Base-by-base conservation (phyloP, 2,888 invertebrate genomes). In the Synanthedon myopaeformis region DNA sequence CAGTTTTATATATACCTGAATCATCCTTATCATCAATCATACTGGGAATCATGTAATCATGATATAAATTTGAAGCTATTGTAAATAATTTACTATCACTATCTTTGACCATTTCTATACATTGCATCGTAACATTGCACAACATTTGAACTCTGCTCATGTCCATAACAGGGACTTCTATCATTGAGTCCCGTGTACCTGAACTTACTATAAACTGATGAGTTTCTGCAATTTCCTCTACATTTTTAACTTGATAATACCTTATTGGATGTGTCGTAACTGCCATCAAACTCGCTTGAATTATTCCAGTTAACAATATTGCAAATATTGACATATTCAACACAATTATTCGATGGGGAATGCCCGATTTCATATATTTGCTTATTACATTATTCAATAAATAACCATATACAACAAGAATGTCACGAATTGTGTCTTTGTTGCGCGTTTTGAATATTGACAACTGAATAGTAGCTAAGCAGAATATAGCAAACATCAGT, bases 341-440 rank as follows among this genome's bases (percentile, higher is more conserved):
- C 3, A 69, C 54, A 5, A 73, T 45, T 0, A 75, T 14, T 17
- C 59, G 58, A 14, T 64, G 61, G 6, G 67, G 55, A 41, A 63
- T 50, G n/a, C 64, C 66, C 2, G 54, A 13, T 41, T 56, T 58
- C 35, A 60, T 56, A 8, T 61, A 55, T 10, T 41, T 57, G 2
- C 61, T 49, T 12, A 35, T 51, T 3, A 52, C 53, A 53, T 64
- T 73, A 58, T 67, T 67, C 4, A 71, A 55, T 54, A 73, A 65
- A 50, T 64, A 68, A 50, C 76, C 75, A 41, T 65, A 64, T 11
- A 72, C 61, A 3, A 65, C 53, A 41, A 74, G 53, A 13, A 67
- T 42, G 11, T 66, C 61, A 5, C 66, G 62, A 1, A 56, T 28
- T 13, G 58, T n/a, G 55, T 70, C 67, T 23, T 53, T 59, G 1